Evolutionary conservation across 2,888 invertebrate genomes (phyloP).

Genomic region (Hyalella azteca): DNA sequence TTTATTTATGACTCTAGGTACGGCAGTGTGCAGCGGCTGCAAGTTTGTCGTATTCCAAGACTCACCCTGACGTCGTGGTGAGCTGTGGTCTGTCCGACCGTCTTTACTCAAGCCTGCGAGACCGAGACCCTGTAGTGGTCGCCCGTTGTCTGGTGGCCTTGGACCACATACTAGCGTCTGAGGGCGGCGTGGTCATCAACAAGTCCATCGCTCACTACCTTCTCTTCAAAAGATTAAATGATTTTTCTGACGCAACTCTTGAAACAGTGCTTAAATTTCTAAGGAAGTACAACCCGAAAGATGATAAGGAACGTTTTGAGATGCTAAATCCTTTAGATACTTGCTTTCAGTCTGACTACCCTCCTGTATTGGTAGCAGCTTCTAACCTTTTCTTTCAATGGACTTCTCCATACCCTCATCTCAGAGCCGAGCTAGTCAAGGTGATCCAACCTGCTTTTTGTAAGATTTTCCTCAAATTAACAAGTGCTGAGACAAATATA

Average conservation of each 20-base stretch:
- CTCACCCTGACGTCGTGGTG: constrained; percentile 38
- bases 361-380: constrained; percentile 46
- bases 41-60: constrained; percentile 34
- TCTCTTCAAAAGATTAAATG: constrained; percentile 46
- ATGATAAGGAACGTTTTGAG: constrained; percentile 51
- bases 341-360: constrained; percentile 42
- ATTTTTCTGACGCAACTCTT: constrained; percentile 49
- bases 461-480: constrained; percentile 45
- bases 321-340: constrained; percentile 52
- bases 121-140: constrained; percentile 54
- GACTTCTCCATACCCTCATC: constrained; percentile 48
- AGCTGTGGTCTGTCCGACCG: constrained; percentile 45
- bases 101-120: constrained; percentile 49
- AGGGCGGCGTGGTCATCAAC: constrained; percentile 53
- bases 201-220: constrained; percentile 54
- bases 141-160: constrained; percentile 47
- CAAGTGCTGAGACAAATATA: constrained; percentile 44
- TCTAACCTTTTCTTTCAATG: constrained; percentile 47
- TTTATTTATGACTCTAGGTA: constrained; percentile 45
- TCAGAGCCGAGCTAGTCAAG: constrained; percentile 49
- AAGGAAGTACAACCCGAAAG: constrained; percentile 47
- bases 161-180: constrained; percentile 45
- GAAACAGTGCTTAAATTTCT: constrained; percentile 48
- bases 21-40: constrained; percentile 47
- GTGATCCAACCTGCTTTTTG: constrained; percentile 47